These are phyloP conservation scores for Mesitornis unicolor DNA, from an alignment of 2,113 vertebrate genomes.

Conservation along the genomic window DNA sequence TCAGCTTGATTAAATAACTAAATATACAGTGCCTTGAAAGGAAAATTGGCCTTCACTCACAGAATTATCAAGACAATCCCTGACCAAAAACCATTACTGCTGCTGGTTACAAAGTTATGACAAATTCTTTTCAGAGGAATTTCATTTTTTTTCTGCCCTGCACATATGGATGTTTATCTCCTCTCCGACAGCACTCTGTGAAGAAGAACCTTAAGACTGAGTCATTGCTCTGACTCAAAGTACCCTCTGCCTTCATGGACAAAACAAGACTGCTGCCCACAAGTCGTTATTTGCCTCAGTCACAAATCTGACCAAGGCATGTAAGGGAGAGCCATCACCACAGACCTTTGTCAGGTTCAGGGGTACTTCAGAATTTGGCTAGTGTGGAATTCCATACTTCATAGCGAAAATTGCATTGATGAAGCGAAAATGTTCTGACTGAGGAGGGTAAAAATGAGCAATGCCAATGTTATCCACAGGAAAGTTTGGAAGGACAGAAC, in stretches of 20 bases:
- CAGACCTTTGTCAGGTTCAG: background rate
- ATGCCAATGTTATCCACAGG: background rate
- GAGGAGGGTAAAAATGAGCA: background rate
- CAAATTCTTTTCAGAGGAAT: background rate
- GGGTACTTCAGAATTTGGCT: background rate
- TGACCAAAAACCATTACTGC: conserved; percentile 5
- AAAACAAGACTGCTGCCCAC: background rate
- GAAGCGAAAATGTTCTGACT: background rate
- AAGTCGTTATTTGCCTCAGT: background rate
- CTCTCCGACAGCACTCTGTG: background rate
- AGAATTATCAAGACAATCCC: background rate
- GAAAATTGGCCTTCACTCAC: conserved; percentile 20
- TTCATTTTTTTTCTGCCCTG: background rate
- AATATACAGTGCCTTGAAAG: conserved; percentile 21
- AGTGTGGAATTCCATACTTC: background rate
- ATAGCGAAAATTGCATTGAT: background rate
- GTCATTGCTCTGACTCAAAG: background rate
- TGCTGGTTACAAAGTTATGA: background rate
- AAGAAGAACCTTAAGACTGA: background rate
- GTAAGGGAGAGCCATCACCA: background rate
- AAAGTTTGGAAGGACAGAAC: background rate
- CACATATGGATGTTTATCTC: background rate
- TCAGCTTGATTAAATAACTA: conserved; percentile 45
- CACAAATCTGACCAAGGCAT: background rate
- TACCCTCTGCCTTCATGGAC: background rate